Conservation (phyloP, 2,888 invertebrate species). For the Epirrita christyi region DNA sequence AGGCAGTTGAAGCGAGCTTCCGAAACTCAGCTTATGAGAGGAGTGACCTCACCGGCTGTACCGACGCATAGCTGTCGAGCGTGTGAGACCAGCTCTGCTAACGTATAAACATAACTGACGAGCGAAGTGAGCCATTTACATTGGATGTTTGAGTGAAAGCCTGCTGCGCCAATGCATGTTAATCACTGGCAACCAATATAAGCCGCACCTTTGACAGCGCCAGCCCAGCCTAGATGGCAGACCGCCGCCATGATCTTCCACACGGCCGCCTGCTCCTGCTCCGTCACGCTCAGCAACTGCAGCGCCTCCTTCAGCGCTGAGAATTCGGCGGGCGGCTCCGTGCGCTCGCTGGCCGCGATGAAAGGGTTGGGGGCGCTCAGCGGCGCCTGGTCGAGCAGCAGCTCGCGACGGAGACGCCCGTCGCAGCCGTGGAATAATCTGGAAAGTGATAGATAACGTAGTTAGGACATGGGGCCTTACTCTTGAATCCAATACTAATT, state of each 20-base stretch:
- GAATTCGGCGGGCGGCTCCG: conserved; percentile 94
- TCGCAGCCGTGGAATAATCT: conserved; percentile 93
- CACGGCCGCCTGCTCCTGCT: conserved; percentile 91
- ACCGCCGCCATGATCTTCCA: conserved; percentile 97
- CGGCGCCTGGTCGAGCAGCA: conserved; percentile 89
- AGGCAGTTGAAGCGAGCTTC: too few species aligned
- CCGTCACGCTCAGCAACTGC: conserved; percentile 89
- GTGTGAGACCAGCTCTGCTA: too few species aligned
- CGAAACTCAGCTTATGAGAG: too few species aligned
- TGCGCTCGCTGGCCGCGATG: conserved; percentile 90
- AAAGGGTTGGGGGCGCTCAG: conserved; percentile 87
- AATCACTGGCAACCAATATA: too few species aligned
- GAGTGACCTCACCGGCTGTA: too few species aligned
- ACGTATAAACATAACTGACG: too few species aligned
- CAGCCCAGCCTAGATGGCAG: conserved; percentile 96
- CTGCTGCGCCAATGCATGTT: too few species aligned
- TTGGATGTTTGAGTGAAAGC: too few species aligned
- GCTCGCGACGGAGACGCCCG: conserved; percentile 91
- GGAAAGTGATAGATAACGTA: too few species aligned
- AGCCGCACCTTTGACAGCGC: conserved; percentile 88
- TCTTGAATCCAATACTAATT: too few species aligned
- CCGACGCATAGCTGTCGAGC: too few species aligned
- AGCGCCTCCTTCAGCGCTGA: conserved; percentile 91
- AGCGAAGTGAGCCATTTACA: background rate
- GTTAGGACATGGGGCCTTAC: too few species aligned